phyloP scores from a whole-genome alignment of 2,113 vertebrate species.

The Zapornia atra region DNA sequence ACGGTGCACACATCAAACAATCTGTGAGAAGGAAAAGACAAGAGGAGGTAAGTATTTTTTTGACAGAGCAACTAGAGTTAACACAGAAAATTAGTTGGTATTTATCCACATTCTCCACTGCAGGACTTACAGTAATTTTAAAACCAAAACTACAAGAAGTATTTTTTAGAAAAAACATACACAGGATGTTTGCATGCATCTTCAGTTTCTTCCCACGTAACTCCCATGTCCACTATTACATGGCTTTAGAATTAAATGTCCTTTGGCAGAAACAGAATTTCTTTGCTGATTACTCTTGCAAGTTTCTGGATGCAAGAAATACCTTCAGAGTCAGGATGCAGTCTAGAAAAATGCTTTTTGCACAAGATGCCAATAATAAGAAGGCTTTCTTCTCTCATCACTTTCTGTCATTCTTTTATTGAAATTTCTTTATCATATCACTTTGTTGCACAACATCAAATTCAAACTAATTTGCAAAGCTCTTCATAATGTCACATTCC shows the following conservation, averaged over 20 bases:
- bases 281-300: neutral
- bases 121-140: neutral
- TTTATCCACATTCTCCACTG: neutral
- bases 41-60: conserved; percentile 17
- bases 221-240: neutral
- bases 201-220: neutral
- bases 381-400: neutral
- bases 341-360: neutral
- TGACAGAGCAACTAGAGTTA: neutral
- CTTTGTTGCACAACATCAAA: neutral
- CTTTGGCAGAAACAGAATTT: neutral
- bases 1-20: conserved; percentile 98
- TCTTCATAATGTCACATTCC: neutral
- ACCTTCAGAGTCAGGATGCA: neutral
- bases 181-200: neutral
- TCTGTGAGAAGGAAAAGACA: conserved; percentile 74
- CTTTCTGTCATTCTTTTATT: neutral
- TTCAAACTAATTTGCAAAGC: neutral
- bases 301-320: neutral
- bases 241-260: neutral
- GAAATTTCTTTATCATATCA: neutral
- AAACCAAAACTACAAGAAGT: neutral
- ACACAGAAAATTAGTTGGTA: neutral
- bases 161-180: neutral
- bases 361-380: neutral